phyloP scores from a whole-genome alignment of 1,140 invertebrate genomes.

The Drosophila lowei region DNA sequence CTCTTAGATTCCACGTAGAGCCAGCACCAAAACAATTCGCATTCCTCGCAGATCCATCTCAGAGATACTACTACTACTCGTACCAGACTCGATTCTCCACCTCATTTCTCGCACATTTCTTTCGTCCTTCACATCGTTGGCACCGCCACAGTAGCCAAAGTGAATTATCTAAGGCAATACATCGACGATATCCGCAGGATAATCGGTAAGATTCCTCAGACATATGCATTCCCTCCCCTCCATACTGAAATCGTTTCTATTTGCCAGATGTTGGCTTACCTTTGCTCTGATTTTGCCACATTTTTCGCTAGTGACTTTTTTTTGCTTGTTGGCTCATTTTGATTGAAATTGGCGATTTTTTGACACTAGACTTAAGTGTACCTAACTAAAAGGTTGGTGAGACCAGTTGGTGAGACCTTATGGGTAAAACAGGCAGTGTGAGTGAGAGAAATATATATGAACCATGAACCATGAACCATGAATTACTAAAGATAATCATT shows the following conservation, averaged over 20 bases:
- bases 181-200: slow-evolving; percentile 83
- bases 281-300: slow-evolving; percentile 3
- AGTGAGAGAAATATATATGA: too few relatives aligned
- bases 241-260: too few relatives aligned
- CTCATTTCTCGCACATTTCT: slow-evolving; percentile 47
- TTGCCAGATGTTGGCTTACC: slow-evolving; percentile 5
- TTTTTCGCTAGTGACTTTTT: too few relatives aligned
- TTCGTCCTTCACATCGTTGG: slow-evolving; percentile 31
- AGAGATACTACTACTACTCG: slow-evolving; percentile 40
- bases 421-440: too few relatives aligned
- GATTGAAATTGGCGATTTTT: too few relatives aligned
- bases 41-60: slow-evolving; percentile 48
- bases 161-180: slow-evolving; percentile 83
- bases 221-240: not conserved
- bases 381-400: too few relatives aligned
- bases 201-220: slow-evolving; percentile 75
- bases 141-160: slow-evolving; percentile 75
- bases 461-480: too few relatives aligned
- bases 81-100: slow-evolving; percentile 11
- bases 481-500: too few relatives aligned
- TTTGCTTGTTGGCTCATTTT: too few relatives aligned
- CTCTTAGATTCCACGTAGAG: slow-evolving; percentile 27
- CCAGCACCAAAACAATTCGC: slow-evolving; percentile 26
- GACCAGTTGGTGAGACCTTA: too few relatives aligned
- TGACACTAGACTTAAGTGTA: too few relatives aligned